A percentile compares a stretch with the other conserved stretches of the same genome.
These are phyloP conservation scores for Conus canariensis DNA, from an alignment of 2,888 invertebrate genomes.

Conservation along the genomic window DNA sequence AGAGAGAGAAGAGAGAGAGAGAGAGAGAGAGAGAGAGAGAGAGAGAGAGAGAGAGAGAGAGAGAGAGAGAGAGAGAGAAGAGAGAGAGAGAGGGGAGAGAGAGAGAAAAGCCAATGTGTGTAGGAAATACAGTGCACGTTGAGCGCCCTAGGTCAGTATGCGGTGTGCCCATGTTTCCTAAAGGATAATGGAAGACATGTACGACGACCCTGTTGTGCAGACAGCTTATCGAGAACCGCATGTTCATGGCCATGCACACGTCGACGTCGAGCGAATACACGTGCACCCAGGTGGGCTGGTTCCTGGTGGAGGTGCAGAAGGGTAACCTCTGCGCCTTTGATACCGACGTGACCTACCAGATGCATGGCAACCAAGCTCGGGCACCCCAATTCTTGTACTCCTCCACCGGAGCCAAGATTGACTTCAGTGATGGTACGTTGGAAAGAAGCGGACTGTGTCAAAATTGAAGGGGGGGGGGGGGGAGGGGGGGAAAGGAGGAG, in stretches of 20 bases:
- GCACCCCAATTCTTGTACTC: slow-evolving; percentile 40
- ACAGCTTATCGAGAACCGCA: neutral
- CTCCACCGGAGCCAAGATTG: neutral
- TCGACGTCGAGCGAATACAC: neutral
- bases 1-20: neutral
- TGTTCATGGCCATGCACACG: neutral
- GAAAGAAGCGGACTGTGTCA: neutral
- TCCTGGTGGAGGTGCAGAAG: neutral
- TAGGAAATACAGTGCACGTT: too few species aligned
- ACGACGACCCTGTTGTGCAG: neutral
- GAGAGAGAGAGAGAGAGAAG: neutral
- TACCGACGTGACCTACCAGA: neutral
- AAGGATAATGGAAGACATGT: too few species aligned
- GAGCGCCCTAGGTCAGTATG: too few species aligned
- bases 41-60: neutral
- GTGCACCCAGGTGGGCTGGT: neutral
- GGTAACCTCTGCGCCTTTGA: neutral
- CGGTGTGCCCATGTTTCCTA: too few species aligned
- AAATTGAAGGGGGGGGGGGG: too few species aligned
- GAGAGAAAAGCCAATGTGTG: neutral
- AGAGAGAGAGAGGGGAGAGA: neutral
- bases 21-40: too few species aligned
- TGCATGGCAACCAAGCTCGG: neutral
- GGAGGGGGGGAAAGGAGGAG: too few species aligned
- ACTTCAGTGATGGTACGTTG: neutral